Percentiles rank a stretch among this genome's conserved stretches.
Evolutionary conservation across 23 tunicate genomes (phyloP).

Genomic region (Styela plicata): DNA sequence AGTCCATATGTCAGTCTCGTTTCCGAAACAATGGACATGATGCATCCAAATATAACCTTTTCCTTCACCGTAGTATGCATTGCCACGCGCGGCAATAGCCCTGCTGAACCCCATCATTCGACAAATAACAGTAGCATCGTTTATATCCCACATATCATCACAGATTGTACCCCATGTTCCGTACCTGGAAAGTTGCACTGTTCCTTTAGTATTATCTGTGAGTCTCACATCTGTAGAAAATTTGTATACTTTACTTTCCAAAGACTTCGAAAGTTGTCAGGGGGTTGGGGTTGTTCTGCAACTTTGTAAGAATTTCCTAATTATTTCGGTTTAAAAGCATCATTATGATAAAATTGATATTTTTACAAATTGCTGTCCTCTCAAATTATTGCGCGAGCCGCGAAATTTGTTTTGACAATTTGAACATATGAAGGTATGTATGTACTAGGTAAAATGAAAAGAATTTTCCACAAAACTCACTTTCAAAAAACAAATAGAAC

Average conservation of each 20-base stretch:
- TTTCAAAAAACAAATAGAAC: no score
- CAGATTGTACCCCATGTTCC: constrained; percentile 20
- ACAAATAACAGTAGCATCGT: constrained; percentile 14
- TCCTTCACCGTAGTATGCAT: constrained; percentile 19
- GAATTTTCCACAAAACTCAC: no score
- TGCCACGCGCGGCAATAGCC: neutral
- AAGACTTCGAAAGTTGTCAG: neutral
- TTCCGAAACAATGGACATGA: constrained; percentile 32
- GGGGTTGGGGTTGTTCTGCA: no score
- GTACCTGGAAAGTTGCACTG: neutral
- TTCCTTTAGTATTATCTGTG: neutral
- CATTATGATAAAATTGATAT: neutral
- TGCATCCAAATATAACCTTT: constrained; percentile 24
- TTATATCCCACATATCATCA: constrained; percentile 14
- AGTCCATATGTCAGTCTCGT: constrained; percentile 14
- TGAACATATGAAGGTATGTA: no score
- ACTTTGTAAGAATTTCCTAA: no score
- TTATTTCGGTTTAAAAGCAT: no score
- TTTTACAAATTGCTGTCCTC: no score
- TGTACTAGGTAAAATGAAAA: no score
- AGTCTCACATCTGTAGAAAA: neutral
- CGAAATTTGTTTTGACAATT: no score
- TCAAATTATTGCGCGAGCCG: no score
- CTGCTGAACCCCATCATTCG: constrained; percentile 5
- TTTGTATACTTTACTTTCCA: neutral